These are phyloP conservation scores for Chaetura pelagica DNA, from an alignment of 2,113 vertebrate genomes.

Conservation along the genomic window DNA sequence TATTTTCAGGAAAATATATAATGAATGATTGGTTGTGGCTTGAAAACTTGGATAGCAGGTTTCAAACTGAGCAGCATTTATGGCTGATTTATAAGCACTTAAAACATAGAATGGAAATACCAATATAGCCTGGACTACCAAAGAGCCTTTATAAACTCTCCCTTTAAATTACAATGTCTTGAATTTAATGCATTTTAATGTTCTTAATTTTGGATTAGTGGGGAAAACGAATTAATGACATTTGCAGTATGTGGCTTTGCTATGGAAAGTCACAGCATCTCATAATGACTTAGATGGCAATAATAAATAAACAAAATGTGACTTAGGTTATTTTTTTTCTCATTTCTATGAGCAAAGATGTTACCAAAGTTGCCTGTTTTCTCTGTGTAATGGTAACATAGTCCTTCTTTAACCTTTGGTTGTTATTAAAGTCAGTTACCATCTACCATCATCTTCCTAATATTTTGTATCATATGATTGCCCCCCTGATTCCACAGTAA, in stretches of 20 bases:
- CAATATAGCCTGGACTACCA: conserved; percentile 25
- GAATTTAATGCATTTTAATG: conserved; percentile 65
- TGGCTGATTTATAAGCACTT: conserved; percentile 48
- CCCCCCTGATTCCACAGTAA: neutral
- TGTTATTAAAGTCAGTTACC: neutral
- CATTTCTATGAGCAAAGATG: neutral
- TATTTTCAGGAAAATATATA: conserved; percentile 12
- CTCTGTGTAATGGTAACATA: neutral
- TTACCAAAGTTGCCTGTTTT: neutral
- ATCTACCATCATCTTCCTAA: neutral
- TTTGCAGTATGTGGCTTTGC: conserved; percentile 23
- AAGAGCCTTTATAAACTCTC: conserved; percentile 29
- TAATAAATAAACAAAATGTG: conserved; percentile 45
- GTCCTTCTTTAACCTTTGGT: neutral
- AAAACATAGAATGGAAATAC: conserved; percentile 27
- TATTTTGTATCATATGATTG: neutral
- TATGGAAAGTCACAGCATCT: conserved; percentile 4
- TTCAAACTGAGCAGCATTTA: conserved; percentile 29
- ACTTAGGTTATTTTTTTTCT: conserved; percentile 15
- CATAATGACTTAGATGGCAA: conserved; percentile 25
- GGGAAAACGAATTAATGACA: conserved; percentile 22
- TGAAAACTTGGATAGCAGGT: conserved; percentile 8
- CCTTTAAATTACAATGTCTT: conserved; percentile 42
- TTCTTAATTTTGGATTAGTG: conserved; percentile 57
- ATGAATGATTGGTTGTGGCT: neutral